Evolutionary conservation across 2,888 invertebrate species (phyloP).

Genomic region (Loripinus fragilis): DNA sequence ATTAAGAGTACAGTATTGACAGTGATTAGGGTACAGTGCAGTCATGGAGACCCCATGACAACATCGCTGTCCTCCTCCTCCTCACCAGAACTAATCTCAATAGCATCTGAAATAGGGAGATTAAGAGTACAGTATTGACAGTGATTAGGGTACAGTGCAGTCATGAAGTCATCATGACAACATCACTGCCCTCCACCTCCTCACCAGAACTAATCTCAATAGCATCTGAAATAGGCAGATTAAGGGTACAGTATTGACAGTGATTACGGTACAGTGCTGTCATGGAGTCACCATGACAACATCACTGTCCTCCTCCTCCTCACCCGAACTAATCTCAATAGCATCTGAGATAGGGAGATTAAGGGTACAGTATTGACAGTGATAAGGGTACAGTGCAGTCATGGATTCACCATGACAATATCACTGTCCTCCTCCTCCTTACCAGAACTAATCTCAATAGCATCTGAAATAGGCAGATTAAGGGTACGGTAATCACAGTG

Average conservation of each 20-base stretch:
- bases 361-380: too few species aligned
- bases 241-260: conserved; percentile 20
- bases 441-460: conserved; percentile 72
- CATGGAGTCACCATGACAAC: conserved; percentile 59
- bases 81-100: conserved; percentile 71
- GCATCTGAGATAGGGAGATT: conserved; percentile 52
- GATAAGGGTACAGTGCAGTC: too few species aligned
- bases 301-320: conserved; percentile 85
- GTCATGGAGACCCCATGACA: conserved; percentile 55
- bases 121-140: too few species aligned
- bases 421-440: conserved; percentile 85
- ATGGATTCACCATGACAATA: conserved; percentile 57
- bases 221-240: conserved; percentile 60
- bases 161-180: conserved; percentile 58
- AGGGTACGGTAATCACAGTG: too few species aligned
- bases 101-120: conserved; percentile 54
- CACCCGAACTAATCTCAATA: conserved; percentile 71
- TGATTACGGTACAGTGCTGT: too few species aligned
- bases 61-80: conserved; percentile 85
- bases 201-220: conserved; percentile 72
- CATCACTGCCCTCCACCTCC: conserved; percentile 85
- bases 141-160: too few species aligned
- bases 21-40: too few species aligned
- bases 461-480: conserved; percentile 46
- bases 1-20: too few species aligned